These are phyloP conservation scores for Epirrita christyi DNA, from an alignment of 2,888 invertebrate species.

Conservation along the genomic window DNA sequence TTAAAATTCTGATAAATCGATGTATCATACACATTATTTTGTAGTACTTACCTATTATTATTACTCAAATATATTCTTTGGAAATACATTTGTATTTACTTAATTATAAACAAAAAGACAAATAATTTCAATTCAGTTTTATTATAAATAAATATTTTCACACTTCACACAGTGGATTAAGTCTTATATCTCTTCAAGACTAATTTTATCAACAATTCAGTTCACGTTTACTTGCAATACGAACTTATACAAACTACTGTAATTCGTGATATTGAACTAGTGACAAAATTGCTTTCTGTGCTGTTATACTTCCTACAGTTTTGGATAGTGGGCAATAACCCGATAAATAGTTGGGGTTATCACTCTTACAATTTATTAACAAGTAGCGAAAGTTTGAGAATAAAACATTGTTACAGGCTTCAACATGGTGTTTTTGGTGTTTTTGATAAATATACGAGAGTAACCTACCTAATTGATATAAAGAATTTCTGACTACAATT, in stretches of 20 bases:
- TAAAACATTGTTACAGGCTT: slow-evolving; percentile 14
- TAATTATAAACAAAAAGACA: slow-evolving; percentile 27
- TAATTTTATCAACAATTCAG: slow-evolving; percentile 46
- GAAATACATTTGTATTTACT: slow-evolving; percentile 45
- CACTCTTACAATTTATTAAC: slow-evolving; percentile 14
- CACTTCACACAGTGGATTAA: slow-evolving; percentile 72
- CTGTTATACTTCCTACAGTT: slow-evolving; percentile 2
- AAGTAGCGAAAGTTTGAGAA: slow-evolving; percentile 10
- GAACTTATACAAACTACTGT: slow-evolving; percentile 24
- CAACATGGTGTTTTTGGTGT: slow-evolving; percentile 14
- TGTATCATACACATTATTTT: slow-evolving; percentile 66
- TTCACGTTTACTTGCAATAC: slow-evolving; percentile 38
- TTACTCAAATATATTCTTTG: slow-evolving; percentile 73
- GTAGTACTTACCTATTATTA: slow-evolving; percentile 50
- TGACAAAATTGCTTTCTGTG: slow-evolving; percentile 17
- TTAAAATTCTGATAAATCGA: slow-evolving; percentile 57
- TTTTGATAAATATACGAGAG: slow-evolving; percentile 12
- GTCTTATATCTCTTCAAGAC: slow-evolving; percentile 78
- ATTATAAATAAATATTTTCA: slow-evolving; percentile 71
- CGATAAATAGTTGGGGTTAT: slow-evolving; percentile 11
- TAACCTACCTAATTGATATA: slow-evolving; percentile 2
- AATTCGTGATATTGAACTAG: slow-evolving; percentile 18
- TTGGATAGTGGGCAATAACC: slow-evolving; percentile 13
- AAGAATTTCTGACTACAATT: slow-evolving; percentile 9
- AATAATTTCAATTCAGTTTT: slow-evolving; percentile 53